Base-by-base conservation (phyloP, 1,140 invertebrate genomes). In the Drosophila arawakana region DNA sequence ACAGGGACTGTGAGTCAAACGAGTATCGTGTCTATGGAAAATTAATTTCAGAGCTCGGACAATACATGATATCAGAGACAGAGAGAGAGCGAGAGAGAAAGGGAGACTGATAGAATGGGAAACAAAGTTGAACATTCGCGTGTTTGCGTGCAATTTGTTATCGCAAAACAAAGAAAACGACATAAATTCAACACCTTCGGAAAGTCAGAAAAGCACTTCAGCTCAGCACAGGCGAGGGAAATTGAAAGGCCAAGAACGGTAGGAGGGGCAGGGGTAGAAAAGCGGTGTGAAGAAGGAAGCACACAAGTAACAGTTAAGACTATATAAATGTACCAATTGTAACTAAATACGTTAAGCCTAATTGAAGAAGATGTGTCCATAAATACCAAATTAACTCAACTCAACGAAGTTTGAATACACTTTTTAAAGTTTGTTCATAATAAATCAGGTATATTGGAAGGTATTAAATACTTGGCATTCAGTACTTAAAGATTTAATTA, bases 181-280 rank as follows among this genome's bases (percentile, higher is more conserved):
- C 73, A 68, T 66, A 77, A 86, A 88, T 89, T 86, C 72, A 88
- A 89, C 83, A 88, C 84, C 81, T 89, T 43, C 41, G 55, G 30
- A 69, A 73, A 71, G 69, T 62, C 11, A 39, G 49, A 7, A 47
- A 47, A 15, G 9, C 9, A 57, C 37, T 41, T 7, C n/a, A 61
- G 57, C n/a, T 6, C 18, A 2, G 37, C 25, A 2, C 21, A 52
- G 15, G 44, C 5, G 47, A 54, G 39, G 9, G 10, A 34, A 34
- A n/a, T 21, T 6, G 10, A 34, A 34, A n/a, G 8, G 8, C 44
- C 10, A 25, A 46, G 35, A 13, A 39, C 2, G 4, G 18, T 7
- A 10, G 35, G 7, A 34, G 25, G 13, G 49, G n/a, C 30, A 52
- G n/a, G 25, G 2, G 18, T 10, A 21, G 2, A 25, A 25, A 25